A percentile compares a stretch with the other conserved stretches of the same genome.
phyloP scores from a whole-genome alignment of 2,797 vertebrate species.

The Momotus momota region DNA sequence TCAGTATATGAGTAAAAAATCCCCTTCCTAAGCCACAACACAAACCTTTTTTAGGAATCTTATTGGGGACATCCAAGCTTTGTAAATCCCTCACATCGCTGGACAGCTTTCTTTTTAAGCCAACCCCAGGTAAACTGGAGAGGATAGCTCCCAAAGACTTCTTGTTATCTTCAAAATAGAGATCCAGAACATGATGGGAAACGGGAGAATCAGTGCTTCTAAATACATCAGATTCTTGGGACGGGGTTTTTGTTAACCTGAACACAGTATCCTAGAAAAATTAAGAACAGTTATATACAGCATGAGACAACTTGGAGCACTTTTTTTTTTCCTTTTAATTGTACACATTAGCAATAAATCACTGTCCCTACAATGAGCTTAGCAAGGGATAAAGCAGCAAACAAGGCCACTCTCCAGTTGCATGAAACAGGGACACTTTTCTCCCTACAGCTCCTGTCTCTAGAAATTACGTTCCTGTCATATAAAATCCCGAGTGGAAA shows the following conservation, averaged over 20 bases:
- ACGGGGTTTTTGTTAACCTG: constrained; percentile 77
- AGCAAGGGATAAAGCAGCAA: neutral
- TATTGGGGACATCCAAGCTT: constrained; percentile 74
- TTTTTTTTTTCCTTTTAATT: neutral
- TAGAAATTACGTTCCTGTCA: neutral
- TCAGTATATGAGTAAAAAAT: neutral
- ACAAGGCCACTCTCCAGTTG: neutral
- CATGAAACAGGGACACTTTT: neutral
- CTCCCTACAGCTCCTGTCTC: neutral
- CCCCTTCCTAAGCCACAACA: neutral
- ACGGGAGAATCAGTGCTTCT: constrained; percentile 66
- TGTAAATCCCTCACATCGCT: constrained; percentile 68
- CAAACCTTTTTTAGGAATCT: constrained; percentile 83
- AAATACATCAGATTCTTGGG: constrained; percentile 72
- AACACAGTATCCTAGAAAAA: constrained; percentile 78
- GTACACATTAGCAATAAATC: neutral
- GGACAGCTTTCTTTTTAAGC: constrained; percentile 85
- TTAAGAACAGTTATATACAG: constrained; percentile 25
- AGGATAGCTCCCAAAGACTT: constrained; percentile 81
- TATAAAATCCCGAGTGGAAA: neutral
- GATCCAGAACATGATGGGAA: constrained; percentile 70
- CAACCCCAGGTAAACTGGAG: constrained; percentile 76
- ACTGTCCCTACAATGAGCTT: neutral
- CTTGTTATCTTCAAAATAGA: constrained; percentile 73
- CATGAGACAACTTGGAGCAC: neutral